Percentiles rank a stretch among this genome's conserved stretches.
Conservation (phyloP, 2,888 invertebrate genomes). For the Tyria jacobaeae region DNA sequence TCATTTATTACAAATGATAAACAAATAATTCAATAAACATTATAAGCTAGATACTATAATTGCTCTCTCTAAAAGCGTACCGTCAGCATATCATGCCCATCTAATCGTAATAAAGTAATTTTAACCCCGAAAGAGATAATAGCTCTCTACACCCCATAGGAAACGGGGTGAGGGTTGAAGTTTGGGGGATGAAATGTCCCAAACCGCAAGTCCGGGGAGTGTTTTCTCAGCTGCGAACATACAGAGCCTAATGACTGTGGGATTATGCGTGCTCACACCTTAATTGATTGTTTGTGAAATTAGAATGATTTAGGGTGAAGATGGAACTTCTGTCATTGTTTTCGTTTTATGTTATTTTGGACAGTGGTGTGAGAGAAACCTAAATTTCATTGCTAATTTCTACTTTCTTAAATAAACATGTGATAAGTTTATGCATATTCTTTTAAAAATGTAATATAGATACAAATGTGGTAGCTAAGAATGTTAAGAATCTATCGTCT, state of each 20-base stretch:
- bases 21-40: too few relatives aligned
- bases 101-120: slow-evolving; percentile 20
- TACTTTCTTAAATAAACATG: too few relatives aligned
- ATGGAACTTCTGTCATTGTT: slow-evolving; percentile 38
- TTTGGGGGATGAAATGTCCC: slow-evolving; percentile 19
- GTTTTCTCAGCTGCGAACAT: slow-evolving; percentile 46
- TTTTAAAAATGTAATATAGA: too few relatives aligned
- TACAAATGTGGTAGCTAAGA: too few relatives aligned
- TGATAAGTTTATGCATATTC: too few relatives aligned
- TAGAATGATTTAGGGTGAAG: slow-evolving; percentile 33
- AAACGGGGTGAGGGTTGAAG: slow-evolving; percentile 16
- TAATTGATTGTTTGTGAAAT: slow-evolving; percentile 45
- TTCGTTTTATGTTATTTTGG: slow-evolving; percentile 32
- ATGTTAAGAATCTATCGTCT: too few relatives aligned
- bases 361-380: neutral
- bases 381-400: too few relatives aligned
- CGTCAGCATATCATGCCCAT: neutral
- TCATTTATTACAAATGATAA: too few relatives aligned
- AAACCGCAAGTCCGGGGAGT: slow-evolving; percentile 36
- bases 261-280: slow-evolving; percentile 53
- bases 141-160: slow-evolving; percentile 6
- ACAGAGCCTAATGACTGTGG: slow-evolving; percentile 39
- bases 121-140: slow-evolving; percentile 24
- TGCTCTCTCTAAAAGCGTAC: neutral
- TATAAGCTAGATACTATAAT: too few relatives aligned